These are phyloP conservation scores for Hucho hucho DNA, from an alignment of 2,113 vertebrate genomes.

Conservation along the genomic window DNA sequence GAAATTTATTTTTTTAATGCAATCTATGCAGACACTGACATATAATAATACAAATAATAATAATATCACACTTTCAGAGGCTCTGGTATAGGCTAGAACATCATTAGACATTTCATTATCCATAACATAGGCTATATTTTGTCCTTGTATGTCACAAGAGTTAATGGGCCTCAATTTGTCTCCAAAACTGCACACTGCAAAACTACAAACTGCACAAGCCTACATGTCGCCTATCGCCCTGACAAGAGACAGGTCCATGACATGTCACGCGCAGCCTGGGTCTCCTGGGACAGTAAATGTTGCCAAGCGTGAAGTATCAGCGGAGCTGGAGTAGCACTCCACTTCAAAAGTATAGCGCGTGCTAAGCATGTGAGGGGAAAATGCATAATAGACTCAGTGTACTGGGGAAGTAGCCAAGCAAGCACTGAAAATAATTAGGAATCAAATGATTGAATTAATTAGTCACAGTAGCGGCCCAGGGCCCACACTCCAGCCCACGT, in stretches of 20 bases:
- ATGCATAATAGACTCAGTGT: constrained; percentile 66
- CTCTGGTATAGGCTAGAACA: no score
- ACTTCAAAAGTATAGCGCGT: constrained; percentile 54
- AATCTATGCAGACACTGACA: no score
- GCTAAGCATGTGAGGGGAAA: constrained; percentile 35
- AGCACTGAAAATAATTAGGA: constrained; percentile 72
- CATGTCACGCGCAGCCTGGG: constrained; percentile 44
- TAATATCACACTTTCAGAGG: no score
- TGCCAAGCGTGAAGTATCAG: constrained; percentile 63
- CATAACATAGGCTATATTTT: no score
- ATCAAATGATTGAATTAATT: constrained; percentile 71
- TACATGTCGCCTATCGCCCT: constrained; percentile 24
- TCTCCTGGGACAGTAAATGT: constrained; percentile 50
- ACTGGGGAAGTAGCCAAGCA: constrained; percentile 55
- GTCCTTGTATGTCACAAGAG: no score
- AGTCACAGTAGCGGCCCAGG: constrained; percentile 45
- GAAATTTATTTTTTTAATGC: no score
- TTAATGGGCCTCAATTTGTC: not conserved
- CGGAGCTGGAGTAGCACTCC: constrained; percentile 57
- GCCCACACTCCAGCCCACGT: not conserved
- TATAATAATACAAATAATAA: no score
- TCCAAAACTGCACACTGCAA: constrained; percentile 14
- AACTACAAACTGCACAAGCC: constrained; percentile 7
- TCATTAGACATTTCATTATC: no score
- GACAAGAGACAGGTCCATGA: constrained; percentile 68